These are phyloP conservation scores for Sericinus montela DNA, from an alignment of 2,888 invertebrate species.

Conservation along the genomic window DNA sequence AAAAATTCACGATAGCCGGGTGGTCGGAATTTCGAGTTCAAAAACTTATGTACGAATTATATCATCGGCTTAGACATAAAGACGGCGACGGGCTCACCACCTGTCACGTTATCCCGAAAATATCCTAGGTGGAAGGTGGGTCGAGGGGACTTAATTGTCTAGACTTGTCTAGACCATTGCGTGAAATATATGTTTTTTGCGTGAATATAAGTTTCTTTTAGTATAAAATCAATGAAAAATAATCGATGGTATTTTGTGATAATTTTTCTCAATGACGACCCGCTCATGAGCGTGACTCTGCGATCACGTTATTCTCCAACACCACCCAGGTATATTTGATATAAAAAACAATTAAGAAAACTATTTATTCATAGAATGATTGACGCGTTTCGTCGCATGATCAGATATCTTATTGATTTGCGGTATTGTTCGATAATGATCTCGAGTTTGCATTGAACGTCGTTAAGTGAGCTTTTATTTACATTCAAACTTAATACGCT, in stretches of 20 bases:
- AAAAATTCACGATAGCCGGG: too few relatives aligned
- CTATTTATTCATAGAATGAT: constrained; percentile 3
- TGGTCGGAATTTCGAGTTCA: too few relatives aligned
- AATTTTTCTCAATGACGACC: constrained; percentile 34
- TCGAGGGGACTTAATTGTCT: too few relatives aligned
- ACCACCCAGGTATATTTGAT: constrained; percentile 5
- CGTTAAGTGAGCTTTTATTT: constrained; percentile 28
- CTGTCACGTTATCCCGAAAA: too few relatives aligned
- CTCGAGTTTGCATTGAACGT: constrained; percentile 35
- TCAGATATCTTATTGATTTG: constrained; percentile 47
- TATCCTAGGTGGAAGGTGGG: too few relatives aligned
- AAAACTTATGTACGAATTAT: too few relatives aligned
- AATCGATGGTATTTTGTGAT: constrained; percentile 32
- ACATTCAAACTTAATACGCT: constrained; percentile 22
- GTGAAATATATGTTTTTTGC: too few relatives aligned
- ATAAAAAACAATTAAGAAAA: constrained; percentile 10
- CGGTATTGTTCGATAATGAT: constrained; percentile 53
- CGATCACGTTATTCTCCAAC: constrained; percentile 12
- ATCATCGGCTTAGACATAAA: too few relatives aligned
- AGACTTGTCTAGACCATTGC: too few relatives aligned
- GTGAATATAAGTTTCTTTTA: too few relatives aligned
- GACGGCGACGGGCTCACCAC: too few relatives aligned
- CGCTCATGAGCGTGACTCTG: constrained; percentile 27
- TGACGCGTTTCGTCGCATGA: constrained; percentile 21
- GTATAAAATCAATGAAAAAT: too few relatives aligned